Base-by-base conservation (phyloP, 2,113 vertebrate species). In the Ptychochromis oligacanthus region DNA sequence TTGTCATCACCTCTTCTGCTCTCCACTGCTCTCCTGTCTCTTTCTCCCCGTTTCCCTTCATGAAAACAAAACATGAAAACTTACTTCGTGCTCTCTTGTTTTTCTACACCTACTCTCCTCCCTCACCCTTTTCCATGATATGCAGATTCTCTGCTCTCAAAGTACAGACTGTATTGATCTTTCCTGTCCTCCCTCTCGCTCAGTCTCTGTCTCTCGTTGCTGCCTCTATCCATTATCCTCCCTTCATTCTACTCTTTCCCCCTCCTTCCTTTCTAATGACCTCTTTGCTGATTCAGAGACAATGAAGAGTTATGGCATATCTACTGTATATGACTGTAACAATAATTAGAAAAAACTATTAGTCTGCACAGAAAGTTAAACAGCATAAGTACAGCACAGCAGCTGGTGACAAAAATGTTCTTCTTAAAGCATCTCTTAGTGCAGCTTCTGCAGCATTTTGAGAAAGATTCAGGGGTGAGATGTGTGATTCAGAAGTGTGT, bases 121-220 rank as follows among this genome's bases (percentile, higher is more conserved):
- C 84, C 46, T 74, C 62, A 2, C 75, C 59, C 49, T 75, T 22
- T 59, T 82, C 81, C 58, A 65, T 84, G 52, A 85, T 80, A 90
- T 92, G 91, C 78, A 84, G 64, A 90, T 89, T 75, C 26, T 80
- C 40, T 5, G 67, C 80, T 88, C 80, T 84, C 60, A 75, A 83
- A 85, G 80, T 83, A 92, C 90, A 87, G 87, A 81, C 79, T 77
- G n/a, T 85, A 91, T 94, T 89, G 93, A 93, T 91, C 88, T 87
- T 79, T 57, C n/a, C 79, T 7, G 5, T 83, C 79, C 87, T 80
- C 70, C 18, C 67, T 65, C 60, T 87, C 46, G 6, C 52, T 80
- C 54, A 36, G 43, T 26, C 43, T 75, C 26, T 54, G 22, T 81
- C 77, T 72, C 22, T 77, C 77, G 61, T 20, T 49, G 20, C 81